phyloP scores from a whole-genome alignment of 2,888 invertebrate species.

The Stenodera caucasica region DNA sequence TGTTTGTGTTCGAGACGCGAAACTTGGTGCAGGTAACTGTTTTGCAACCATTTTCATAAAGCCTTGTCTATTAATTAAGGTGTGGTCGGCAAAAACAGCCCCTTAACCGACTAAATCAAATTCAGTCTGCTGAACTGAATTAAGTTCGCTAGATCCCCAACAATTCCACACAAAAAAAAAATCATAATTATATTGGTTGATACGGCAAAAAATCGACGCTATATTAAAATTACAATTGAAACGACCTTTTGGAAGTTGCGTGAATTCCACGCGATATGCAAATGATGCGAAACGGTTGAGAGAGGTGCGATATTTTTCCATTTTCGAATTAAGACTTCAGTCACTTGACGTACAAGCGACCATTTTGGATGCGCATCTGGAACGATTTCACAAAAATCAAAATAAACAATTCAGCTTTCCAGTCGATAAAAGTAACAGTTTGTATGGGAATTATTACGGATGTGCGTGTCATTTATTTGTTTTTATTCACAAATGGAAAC shows the following conservation, averaged over 20 bases:
- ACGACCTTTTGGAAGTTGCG: background rate
- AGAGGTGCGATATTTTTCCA: too few species aligned
- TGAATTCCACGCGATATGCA: background rate
- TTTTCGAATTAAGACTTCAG: background rate
- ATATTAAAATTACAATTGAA: background rate
- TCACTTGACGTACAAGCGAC: background rate
- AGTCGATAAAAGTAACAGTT: background rate
- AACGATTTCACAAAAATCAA: too few species aligned
- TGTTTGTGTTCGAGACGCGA: background rate
- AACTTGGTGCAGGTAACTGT: constrained; percentile 4
- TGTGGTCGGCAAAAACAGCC: constrained; percentile 17
- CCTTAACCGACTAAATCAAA: constrained; percentile 18
- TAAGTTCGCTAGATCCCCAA: background rate
- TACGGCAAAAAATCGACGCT: background rate
- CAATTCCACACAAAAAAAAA: background rate
- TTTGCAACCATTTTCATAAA: constrained; percentile 14
- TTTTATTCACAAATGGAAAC: background rate
- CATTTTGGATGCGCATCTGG: background rate
- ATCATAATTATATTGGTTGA: background rate
- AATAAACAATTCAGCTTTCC: too few species aligned
- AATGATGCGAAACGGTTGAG: background rate
- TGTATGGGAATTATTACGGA: background rate
- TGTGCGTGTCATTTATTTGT: background rate
- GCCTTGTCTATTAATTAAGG: constrained; percentile 17
- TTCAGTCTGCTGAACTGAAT: constrained; percentile 12